Percentiles rank a stretch among this genome's conserved stretches.
phyloP scores from a whole-genome alignment of 2,888 invertebrate genomes.

The Dasypolia templi region DNA sequence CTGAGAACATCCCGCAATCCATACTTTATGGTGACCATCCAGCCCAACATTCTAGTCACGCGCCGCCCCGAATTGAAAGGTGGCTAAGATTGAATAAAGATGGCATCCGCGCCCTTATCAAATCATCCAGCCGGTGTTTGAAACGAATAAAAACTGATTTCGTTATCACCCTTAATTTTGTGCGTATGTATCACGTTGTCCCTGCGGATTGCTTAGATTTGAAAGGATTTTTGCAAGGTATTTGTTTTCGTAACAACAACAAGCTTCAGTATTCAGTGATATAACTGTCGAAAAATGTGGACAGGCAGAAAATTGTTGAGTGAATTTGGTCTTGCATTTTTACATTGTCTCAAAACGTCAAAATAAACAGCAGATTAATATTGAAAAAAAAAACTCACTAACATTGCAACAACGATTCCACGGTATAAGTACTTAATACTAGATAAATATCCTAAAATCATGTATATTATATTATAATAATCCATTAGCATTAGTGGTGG shows the following conservation, averaged over 20 bases:
- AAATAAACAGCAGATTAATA: background rate
- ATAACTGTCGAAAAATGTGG: background rate
- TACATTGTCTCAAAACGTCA: background rate
- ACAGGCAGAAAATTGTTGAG: background rate
- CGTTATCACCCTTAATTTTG: slow-evolving; percentile 67
- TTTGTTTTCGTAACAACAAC: background rate
- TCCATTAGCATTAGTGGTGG: too few relatives aligned
- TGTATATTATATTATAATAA: too few relatives aligned
- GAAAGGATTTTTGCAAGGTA: background rate
- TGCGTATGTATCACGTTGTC: slow-evolving; percentile 55
- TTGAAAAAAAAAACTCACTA: too few relatives aligned
- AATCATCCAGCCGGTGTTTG: slow-evolving; percentile 64
- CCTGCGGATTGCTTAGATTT: slow-evolving; percentile 16
- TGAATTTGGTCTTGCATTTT: background rate
- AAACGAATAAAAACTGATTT: slow-evolving; percentile 73
- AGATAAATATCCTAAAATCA: too few relatives aligned
- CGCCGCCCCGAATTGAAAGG: slow-evolving; percentile 78
- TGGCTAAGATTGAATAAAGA: slow-evolving; percentile 85
- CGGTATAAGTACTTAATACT: too few relatives aligned
- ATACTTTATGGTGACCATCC: slow-evolving; percentile 52
- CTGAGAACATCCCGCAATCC: slow-evolving; percentile 4
- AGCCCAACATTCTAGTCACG: slow-evolving; percentile 76
- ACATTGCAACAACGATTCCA: too few relatives aligned
- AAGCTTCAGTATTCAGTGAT: background rate
- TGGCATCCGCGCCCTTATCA: slow-evolving; percentile 71